Percentiles rank a stretch among this genome's conserved stretches.
These are phyloP conservation scores for Campylorhamphus procurvoides DNA, from an alignment of 2,113 vertebrate genomes.

Conservation along the genomic window DNA sequence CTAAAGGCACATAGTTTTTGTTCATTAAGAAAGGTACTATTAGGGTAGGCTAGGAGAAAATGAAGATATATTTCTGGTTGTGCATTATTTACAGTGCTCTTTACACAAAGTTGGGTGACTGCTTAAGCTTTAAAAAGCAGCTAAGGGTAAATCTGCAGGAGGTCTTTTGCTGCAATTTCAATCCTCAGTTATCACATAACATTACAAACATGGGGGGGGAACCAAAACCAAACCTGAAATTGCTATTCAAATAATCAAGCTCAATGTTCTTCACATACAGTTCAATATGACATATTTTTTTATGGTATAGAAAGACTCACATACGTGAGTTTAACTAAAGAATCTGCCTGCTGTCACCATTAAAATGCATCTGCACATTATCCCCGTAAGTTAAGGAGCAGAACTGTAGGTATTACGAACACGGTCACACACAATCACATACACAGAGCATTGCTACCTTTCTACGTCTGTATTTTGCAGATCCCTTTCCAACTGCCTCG, in stretches of 20 bases:
- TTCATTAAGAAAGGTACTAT: neutral
- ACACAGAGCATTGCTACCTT: neutral
- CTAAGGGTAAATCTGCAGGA: neutral
- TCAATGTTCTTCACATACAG: neutral
- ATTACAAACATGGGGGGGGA: neutral
- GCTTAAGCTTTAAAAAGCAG: conserved; percentile 28
- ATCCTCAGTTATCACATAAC: neutral
- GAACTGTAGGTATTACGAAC: neutral
- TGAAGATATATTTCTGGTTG: neutral
- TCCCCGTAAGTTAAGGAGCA: conserved; percentile 58
- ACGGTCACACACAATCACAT: conserved; percentile 8
- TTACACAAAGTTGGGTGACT: conserved; percentile 58
- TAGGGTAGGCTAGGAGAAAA: neutral
- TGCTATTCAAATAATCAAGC: neutral
- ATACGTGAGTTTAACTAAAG: neutral
- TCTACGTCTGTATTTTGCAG: neutral
- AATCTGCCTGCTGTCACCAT: neutral
- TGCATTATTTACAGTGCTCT: conserved; percentile 47
- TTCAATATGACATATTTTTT: neutral
- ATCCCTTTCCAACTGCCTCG: neutral
- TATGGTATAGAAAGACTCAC: neutral
- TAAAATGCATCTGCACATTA: neutral
- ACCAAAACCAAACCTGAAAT: neutral
- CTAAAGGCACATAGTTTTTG: neutral
- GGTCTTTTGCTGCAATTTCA: neutral